phyloP scores from a whole-genome alignment of 2,113 vertebrate genomes.

The Paramormyrops kingsleyae region DNA sequence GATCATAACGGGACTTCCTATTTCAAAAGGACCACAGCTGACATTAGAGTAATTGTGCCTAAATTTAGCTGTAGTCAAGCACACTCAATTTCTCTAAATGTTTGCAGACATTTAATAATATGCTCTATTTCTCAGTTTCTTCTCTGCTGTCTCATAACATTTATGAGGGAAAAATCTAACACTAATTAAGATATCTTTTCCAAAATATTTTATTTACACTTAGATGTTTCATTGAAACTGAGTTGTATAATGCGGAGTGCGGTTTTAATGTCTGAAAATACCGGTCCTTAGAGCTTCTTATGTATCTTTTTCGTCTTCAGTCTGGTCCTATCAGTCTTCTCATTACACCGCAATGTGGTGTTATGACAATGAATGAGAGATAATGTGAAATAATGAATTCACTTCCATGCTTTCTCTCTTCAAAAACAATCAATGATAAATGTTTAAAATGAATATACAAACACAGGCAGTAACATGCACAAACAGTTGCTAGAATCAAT shows the following conservation, averaged over 20 bases:
- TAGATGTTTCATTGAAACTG: background rate
- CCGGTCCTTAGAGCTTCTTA: background rate
- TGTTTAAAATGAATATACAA: background rate
- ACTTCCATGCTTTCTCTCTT: background rate
- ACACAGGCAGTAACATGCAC: background rate
- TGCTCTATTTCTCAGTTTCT: background rate
- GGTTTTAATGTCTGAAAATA: background rate
- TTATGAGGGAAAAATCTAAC: background rate
- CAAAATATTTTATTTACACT: background rate
- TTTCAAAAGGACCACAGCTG: slow-evolving; percentile 40
- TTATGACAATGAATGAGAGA: background rate
- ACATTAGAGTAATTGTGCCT: slow-evolving; percentile 36
- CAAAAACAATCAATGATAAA: background rate
- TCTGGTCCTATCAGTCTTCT: background rate
- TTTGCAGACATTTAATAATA: slow-evolving; percentile 3
- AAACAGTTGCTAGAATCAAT: background rate
- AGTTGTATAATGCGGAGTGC: background rate
- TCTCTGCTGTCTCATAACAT: background rate
- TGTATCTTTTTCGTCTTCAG: background rate
- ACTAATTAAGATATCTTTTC: background rate
- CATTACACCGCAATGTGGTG: background rate
- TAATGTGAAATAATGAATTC: background rate
- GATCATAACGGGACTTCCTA: slow-evolving; percentile 23
- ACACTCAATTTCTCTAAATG: background rate
- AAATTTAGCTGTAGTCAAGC: slow-evolving; percentile 13